phyloP scores from a whole-genome alignment of 1,140 invertebrate species.

The Drosophila parabipectinata region DNA sequence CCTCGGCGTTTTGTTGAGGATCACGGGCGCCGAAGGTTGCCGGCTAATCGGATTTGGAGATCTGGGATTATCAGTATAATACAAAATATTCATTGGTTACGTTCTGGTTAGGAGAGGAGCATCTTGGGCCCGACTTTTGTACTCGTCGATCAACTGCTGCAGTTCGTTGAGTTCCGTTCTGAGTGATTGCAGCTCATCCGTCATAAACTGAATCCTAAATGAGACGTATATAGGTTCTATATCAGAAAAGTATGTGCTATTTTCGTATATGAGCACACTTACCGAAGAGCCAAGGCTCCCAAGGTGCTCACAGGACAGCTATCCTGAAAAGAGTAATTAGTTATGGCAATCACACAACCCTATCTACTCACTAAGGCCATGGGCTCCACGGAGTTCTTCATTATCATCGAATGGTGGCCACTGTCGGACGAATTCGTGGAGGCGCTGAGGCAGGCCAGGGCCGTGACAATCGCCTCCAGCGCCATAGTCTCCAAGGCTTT shows the following conservation, averaged over 20 bases:
- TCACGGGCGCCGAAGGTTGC: not conserved
- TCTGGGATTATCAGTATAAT: not conserved
- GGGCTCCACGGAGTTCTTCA: slow-evolving; percentile 47
- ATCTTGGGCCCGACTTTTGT: slow-evolving; percentile 22
- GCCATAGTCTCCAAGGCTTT: slow-evolving; percentile 32
- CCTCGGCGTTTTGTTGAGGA: slow-evolving; percentile 23
- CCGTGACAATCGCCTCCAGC: slow-evolving; percentile 62
- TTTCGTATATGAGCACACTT: slow-evolving; percentile 1
- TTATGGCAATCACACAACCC: slow-evolving; percentile 1
- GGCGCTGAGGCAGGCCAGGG: slow-evolving; percentile 61
- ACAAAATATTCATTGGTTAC: slow-evolving; percentile 21
- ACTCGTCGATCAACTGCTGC: slow-evolving; percentile 53
- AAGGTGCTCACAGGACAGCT: slow-evolving; percentile 48
- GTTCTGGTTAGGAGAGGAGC: slow-evolving; percentile 8
- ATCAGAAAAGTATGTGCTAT: not conserved
- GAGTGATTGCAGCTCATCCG: slow-evolving; percentile 35
- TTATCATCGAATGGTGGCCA: slow-evolving; percentile 36
- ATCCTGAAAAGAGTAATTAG: not conserved
- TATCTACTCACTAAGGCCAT: not conserved
- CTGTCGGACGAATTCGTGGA: slow-evolving; percentile 13
- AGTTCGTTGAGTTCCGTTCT: slow-evolving; percentile 38
- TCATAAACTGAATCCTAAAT: slow-evolving; percentile 46
- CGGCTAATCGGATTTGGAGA: not conserved
- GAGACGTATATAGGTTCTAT: not conserved
- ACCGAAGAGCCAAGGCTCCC: slow-evolving; percentile 50